Base-by-base conservation (phyloP, 2,888 invertebrate genomes). In the Nineta flava region DNA sequence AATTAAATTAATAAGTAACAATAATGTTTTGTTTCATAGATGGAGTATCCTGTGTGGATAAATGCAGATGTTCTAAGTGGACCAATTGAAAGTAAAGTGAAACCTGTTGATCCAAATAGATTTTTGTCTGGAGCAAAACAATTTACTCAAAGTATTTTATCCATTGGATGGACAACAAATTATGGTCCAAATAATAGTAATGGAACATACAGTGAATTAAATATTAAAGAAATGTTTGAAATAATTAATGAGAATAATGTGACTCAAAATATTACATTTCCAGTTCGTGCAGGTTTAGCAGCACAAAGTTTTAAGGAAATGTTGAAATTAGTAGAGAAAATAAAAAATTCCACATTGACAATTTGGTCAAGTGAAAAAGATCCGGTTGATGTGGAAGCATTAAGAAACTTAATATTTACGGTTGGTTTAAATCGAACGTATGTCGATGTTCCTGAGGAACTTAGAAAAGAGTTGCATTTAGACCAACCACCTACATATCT, bases 11-110 rank as follows among this genome's bases (percentile, higher is more conserved):
- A n/a, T 3, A 26, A 7, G 7, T 26, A 26, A 26, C 5, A 13
- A 13, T 15, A 3, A 43, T 44, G 21, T 55, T 54, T 26, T 43
- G 21, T 48, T 34, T 60, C 64, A 41, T 64, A 87, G 84, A 68
- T 79, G 56, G 70, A 66, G 0, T 80, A 79, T 59, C 90, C 90
- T 0, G 62, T 93, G 3, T 90, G 88, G 87, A 64, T 93, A 51
- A 93, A 93, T 64, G 91, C 92, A 0, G 93, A 93, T 64, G 86
- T 93, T 54, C 66, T 87, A 5, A 61, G 69, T 0, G 92, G 92
- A 0, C 91, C 91, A 1, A 75, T 82, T 1, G 73, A 80, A 50
- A 64, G 73, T 9, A 70, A 69, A 3, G 61, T 69, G 0, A 63
- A 59, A 42, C 83, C 85, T 0, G 80, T 91, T 0, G 74, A 84